Base-by-base conservation (phyloP, 2,888 invertebrate species). In the Dugesia japonica region DNA sequence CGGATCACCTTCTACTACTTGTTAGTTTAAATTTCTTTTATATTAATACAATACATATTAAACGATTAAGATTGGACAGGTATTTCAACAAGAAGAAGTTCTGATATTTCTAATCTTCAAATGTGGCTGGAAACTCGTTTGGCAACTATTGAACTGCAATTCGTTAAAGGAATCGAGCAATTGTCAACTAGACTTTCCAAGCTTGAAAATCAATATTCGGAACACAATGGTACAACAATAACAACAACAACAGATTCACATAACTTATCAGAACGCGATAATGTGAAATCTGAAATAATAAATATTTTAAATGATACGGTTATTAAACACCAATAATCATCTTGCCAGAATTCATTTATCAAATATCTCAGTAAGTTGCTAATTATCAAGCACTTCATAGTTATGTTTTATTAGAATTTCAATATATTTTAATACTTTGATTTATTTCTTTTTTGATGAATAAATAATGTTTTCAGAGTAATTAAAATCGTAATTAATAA, bases 101-200 rank as follows among this genome's bases (percentile, higher is more conserved):
- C 56, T n/a, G 56, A 56, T n/a, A 56, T 56, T 56, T 56, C 56
- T n/a, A 56, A 56, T 56, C 23, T 56, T 20, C 56, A 56, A 56
- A 56, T 56, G 56, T 56, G 56, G 56, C n/a, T 56, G 17, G 56
- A 56, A 56, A 56, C 56, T 20, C 56, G 56, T n/a, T 23, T 56
- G 4, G 56, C 56, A n/a, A 56, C 56, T 4, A 56, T 56, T 20
- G 56, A 56, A 56, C 56, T 56, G 56, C 56, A 56, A 56, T 56
- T 56, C 17, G 56, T 56, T n/a, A 56, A 56, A 56, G 56, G 56
- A 20, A 56, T 56, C n/a, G 56, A 56, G 23, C 56, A 56, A 56
- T 56, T 56, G 17, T 56, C 56, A n/a, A 56, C 56, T 9, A 56
- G 56, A 56, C 56, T 56, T 56, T 56, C 56, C 17, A 56, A 56